A percentile compares a stretch with the other conserved stretches of the same genome.
These are phyloP conservation scores for Timandra comae DNA, from an alignment of 2,888 invertebrate genomes.

Conservation along the genomic window DNA sequence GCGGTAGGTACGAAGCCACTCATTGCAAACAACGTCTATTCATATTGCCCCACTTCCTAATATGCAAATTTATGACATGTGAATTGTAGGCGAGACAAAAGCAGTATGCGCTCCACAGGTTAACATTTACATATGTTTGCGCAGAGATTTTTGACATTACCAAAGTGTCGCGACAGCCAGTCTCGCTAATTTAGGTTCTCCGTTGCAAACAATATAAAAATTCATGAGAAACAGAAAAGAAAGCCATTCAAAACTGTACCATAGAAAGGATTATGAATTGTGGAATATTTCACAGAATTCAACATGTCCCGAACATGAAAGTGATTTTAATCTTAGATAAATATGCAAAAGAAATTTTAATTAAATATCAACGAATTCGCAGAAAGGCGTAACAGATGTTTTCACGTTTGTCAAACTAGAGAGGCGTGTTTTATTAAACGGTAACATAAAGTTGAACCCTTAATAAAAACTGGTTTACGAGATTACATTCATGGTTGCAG, in stretches of 20 bases:
- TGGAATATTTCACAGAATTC: slow-evolving; percentile 5
- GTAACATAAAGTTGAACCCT: slow-evolving; percentile 17
- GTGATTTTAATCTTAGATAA: slow-evolving; percentile 8
- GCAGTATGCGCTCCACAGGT: slow-evolving; percentile 50
- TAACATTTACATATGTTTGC: slow-evolving; percentile 43
- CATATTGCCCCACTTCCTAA: slow-evolving; percentile 65
- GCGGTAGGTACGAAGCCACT: neutral
- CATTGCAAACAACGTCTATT: slow-evolving; percentile 30
- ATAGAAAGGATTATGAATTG: slow-evolving; percentile 7
- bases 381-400: slow-evolving; percentile 10
- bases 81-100: slow-evolving; percentile 62
- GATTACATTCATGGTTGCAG: slow-evolving; percentile 18
- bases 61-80: slow-evolving; percentile 62
- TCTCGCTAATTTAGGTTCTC: slow-evolving; percentile 10
- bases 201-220: slow-evolving; percentile 28
- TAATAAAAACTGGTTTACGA: slow-evolving; percentile 17
- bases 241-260: slow-evolving; percentile 26
- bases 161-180: slow-evolving; percentile 24
- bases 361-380: slow-evolving; percentile 11
- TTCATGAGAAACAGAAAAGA: slow-evolving; percentile 33
- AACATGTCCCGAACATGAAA: slow-evolving; percentile 7
- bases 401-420: slow-evolving; percentile 13
- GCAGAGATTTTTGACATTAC: slow-evolving; percentile 41
- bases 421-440: slow-evolving; percentile 9
- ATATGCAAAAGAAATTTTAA: slow-evolving; percentile 10